Evolutionary conservation across 2,113 vertebrate genomes (phyloP).

Genomic region (Pollimyrus isidori): DNA sequence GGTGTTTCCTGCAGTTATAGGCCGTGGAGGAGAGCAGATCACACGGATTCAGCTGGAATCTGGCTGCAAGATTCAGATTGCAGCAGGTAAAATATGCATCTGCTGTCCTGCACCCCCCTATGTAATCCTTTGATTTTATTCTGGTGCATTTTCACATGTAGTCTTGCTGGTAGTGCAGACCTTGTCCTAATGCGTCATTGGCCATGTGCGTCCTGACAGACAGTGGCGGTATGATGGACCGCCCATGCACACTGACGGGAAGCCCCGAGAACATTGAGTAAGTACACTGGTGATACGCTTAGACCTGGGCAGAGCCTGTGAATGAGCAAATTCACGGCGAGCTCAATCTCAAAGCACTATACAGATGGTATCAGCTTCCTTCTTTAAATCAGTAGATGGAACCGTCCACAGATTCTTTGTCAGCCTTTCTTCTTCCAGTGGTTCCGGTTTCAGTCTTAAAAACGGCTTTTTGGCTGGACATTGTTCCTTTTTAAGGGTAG

Average conservation of each 20-base stretch:
- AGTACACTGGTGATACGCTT: constrained; percentile 47
- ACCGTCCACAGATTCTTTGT: neutral
- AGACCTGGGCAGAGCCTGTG: too few species aligned
- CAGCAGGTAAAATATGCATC: constrained; percentile 69
- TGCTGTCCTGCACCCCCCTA: neutral
- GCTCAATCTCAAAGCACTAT: neutral
- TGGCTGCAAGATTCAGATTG: constrained; percentile 99
- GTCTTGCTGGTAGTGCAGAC: neutral
- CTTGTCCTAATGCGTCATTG: neutral
- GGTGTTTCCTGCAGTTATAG: constrained; percentile 72
- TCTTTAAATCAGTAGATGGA: neutral
- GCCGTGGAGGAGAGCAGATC: constrained; percentile 96
- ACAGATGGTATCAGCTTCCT: neutral
- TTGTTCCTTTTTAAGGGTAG: neutral
- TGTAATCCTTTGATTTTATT: neutral
- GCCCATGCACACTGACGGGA: constrained; percentile 91
- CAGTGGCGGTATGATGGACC: constrained; percentile 91
- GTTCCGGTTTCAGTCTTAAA: neutral
- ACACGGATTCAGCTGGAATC: constrained; percentile 96
- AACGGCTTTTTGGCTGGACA: neutral
- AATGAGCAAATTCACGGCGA: neutral
- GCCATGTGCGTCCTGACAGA: constrained; percentile 65
- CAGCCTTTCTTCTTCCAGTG: neutral
- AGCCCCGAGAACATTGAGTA: constrained; percentile 95
- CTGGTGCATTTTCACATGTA: neutral